Evolutionary conservation across 2,113 vertebrate genomes (phyloP).

Genomic region (Hyla sarda): DNA sequence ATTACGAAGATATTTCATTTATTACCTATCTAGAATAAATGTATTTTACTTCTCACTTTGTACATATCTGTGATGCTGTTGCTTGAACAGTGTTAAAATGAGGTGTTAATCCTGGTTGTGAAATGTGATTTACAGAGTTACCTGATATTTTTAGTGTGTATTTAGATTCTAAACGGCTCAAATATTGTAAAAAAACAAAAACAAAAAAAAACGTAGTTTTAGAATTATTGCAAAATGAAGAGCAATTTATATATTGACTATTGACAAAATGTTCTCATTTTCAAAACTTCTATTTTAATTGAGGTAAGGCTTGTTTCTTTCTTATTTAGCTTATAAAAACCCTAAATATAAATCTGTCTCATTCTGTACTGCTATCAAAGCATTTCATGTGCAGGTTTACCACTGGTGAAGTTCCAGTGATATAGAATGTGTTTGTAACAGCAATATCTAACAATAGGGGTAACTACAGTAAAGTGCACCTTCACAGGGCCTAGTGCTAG

Average conservation of each 20-base stretch:
- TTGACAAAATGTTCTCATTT: background rate
- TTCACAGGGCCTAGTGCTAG: too few relatives aligned
- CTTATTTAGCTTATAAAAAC: too few relatives aligned
- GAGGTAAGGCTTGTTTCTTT: too few relatives aligned
- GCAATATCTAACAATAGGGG: too few relatives aligned
- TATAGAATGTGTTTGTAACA: too few relatives aligned
- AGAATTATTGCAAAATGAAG: background rate
- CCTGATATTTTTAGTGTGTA: too few relatives aligned
- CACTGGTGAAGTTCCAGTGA: too few relatives aligned
- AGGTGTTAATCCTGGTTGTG: background rate
- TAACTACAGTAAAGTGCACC: too few relatives aligned
- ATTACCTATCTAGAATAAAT: background rate
- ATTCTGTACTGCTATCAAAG: too few relatives aligned
- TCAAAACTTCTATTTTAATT: background rate
- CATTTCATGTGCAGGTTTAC: too few relatives aligned
- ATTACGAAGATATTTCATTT: too few relatives aligned
- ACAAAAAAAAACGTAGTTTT: background rate
- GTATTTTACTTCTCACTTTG: background rate
- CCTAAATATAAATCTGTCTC: too few relatives aligned
- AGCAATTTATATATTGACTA: background rate
- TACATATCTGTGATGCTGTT: background rate
- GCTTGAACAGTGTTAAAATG: background rate
- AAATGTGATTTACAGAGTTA: background rate
- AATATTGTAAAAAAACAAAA: background rate
- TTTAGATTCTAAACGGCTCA: background rate